These are phyloP conservation scores for Herpetotheres cachinnans DNA, from an alignment of 2,113 vertebrate species.

Conservation along the genomic window DNA sequence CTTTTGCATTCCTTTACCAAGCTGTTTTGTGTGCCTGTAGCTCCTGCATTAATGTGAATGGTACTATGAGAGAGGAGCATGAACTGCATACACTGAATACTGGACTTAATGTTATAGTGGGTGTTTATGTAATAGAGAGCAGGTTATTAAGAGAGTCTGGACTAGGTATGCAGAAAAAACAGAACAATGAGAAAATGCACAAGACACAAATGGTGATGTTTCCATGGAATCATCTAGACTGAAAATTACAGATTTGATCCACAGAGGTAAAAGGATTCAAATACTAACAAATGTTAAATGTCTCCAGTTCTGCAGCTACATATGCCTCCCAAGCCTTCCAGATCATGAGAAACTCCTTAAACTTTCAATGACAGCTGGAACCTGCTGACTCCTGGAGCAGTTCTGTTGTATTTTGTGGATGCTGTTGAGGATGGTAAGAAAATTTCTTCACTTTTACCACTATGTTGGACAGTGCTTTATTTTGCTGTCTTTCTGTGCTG, in stretches of 20 bases:
- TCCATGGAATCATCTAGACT: background rate
- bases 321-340: background rate
- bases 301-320: background rate
- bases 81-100: background rate
- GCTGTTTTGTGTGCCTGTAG: background rate
- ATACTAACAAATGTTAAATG: background rate
- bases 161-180: background rate
- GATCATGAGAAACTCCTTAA: background rate
- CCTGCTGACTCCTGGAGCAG: background rate
- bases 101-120: background rate
- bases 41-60: background rate
- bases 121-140: background rate
- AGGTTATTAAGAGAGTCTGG: background rate
- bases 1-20: background rate
- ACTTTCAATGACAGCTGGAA: background rate
- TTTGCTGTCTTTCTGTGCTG: background rate
- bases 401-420: background rate
- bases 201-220: background rate
- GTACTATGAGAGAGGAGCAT: background rate
- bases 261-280: background rate
- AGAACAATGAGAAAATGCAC: background rate
- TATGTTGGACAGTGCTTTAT: background rate
- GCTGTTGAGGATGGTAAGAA: background rate
- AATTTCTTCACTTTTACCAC: background rate
- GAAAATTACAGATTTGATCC: background rate